A percentile compares a stretch with the other conserved stretches of the same genome.
These are phyloP conservation scores for Leucoptera coffeella DNA, from an alignment of 2,888 invertebrate genomes.

Conservation along the genomic window DNA sequence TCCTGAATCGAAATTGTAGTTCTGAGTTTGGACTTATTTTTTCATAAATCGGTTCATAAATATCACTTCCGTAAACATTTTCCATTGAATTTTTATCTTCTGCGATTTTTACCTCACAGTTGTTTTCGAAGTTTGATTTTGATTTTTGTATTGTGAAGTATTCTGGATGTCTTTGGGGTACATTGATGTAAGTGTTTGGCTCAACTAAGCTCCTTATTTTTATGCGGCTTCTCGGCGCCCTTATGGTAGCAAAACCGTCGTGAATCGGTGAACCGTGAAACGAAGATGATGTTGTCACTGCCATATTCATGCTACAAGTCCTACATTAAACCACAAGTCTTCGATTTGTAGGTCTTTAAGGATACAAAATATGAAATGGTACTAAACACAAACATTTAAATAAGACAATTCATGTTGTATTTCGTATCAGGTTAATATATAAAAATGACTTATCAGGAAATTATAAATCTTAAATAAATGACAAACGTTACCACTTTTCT, in stretches of 20 bases:
- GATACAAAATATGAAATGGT: too few relatives aligned
- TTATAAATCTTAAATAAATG: too few relatives aligned
- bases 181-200: constrained; percentile 28
- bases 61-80: constrained; percentile 24
- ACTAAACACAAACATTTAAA: too few relatives aligned
- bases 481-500: too few relatives aligned
- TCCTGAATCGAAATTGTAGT: constrained; percentile 29
- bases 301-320: constrained; percentile 17
- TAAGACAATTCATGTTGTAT: too few relatives aligned
- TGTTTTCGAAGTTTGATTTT: constrained; percentile 35
- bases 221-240: constrained; percentile 52
- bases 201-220: constrained; percentile 42
- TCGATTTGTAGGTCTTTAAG: too few relatives aligned
- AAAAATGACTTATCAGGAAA: too few relatives aligned
- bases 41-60: constrained; percentile 44
- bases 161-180: constrained; percentile 46
- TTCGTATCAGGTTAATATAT: too few relatives aligned
- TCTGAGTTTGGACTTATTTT: constrained; percentile 36
- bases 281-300: constrained; percentile 35
- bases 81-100: constrained; percentile 14
- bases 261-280: constrained; percentile 60
- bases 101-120: constrained; percentile 30
- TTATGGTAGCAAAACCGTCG: constrained; percentile 85
- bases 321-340: too few relatives aligned
- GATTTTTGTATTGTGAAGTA: constrained; percentile 41